Conservation (phyloP, 2,888 invertebrate species). For the Melieria picta region DNA sequence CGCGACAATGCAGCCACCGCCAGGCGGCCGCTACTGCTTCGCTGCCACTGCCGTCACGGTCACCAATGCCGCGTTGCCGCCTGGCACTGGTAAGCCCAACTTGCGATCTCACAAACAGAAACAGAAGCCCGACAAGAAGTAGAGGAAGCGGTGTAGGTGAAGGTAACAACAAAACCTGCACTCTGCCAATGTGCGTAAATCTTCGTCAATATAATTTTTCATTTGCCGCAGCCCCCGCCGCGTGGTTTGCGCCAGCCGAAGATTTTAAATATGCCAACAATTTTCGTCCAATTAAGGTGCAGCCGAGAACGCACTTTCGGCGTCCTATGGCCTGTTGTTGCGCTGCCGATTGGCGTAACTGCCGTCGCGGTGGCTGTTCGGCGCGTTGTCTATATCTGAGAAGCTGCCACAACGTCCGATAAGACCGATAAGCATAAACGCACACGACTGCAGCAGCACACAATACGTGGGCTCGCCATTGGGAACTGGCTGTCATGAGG, state of each 20-base stretch:
- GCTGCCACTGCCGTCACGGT: neutral
- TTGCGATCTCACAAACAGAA: neutral
- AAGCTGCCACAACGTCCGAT: no score
- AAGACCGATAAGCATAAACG: no score
- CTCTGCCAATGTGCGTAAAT: constrained; percentile 17
- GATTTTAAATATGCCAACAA: constrained; percentile 64
- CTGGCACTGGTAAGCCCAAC: neutral
- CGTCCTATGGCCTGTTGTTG: neutral
- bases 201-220: constrained; percentile 24
- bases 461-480: no score
- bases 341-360: no score
- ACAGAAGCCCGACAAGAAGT: neutral
- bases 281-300: constrained; percentile 66
- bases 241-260: constrained; percentile 45
- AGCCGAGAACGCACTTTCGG: constrained; percentile 19
- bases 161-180: neutral
- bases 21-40: neutral
- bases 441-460: no score
- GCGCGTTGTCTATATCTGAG: no score
- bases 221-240: constrained; percentile 6
- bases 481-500: no score
- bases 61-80: neutral
- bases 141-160: neutral
- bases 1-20: constrained; percentile 5
- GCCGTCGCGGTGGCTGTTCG: no score